Evolutionary conservation across 2,888 invertebrate genomes (phyloP), one percentile per base, ranked within the genome.

Genomic region (Oxycera nigricornis): DNA sequence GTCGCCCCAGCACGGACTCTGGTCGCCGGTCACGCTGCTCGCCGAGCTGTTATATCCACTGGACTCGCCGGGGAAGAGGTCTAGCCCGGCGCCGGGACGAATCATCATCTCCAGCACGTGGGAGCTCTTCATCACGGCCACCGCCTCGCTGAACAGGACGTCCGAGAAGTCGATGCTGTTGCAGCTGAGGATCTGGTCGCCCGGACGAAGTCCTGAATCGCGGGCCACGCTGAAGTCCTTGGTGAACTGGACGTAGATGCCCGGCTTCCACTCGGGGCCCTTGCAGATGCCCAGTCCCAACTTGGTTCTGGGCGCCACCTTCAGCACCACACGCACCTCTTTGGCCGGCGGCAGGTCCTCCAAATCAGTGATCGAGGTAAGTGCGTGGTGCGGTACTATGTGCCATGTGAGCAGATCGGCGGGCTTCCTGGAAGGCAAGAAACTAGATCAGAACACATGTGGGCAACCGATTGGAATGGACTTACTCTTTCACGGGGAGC

Each of bases 401-500:
- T 92, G 93, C 95, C 95, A 95, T 57, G 94, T 93, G 75, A 95
- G 87, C 28, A 91, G 88, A 84, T 95, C 95, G 79, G 89, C 90
- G 67, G 88, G 88, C 86, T 91, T 92, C 79, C 93, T 93, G 55
- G n/a, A 52, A 70, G 11, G 26, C 26, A 31, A 26, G 30, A 70
- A 65, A 84, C 39, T 83, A 57, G 61, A 70, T 73, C n/a, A 55
- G 31, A 55, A 22, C 11, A 55, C 2, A 55, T 55, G 24, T 24
- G 1, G 55, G 20, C 35, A 30, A 30, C 20, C 39, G 20, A 61
- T 61, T 61, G 35, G 20, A 70, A 30, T 50, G 72, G 83, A 92
- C 95, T 94, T 88, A 95, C 95, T 95, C 95, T 90, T 94, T 95
- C 39, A 95, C 91, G 75, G 96, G 96, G 82, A 97, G 89, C 94